These are phyloP conservation scores for Fregata magnificens DNA, from an alignment of 2,113 vertebrate species.

Conservation along the genomic window DNA sequence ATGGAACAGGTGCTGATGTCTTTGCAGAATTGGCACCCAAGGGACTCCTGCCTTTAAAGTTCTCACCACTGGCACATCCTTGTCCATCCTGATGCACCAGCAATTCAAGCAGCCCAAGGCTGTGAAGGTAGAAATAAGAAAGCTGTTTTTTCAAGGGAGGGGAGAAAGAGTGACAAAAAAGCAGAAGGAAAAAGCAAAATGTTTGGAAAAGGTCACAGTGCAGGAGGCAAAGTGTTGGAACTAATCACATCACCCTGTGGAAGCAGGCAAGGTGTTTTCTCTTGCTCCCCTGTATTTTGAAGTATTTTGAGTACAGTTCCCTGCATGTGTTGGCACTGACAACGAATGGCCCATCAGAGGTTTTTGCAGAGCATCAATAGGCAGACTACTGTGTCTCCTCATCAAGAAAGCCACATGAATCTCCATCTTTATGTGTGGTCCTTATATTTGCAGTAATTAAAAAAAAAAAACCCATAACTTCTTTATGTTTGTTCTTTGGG, in stretches of 20 bases:
- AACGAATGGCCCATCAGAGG: neutral
- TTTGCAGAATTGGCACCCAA: neutral
- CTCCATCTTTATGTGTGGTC: neutral
- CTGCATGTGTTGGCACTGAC: neutral
- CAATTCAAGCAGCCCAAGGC: neutral
- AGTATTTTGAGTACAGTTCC: neutral
- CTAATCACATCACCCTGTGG: neutral
- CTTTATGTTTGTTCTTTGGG: neutral
- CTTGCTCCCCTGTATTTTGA: neutral
- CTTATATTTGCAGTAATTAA: neutral
- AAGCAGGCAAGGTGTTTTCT: neutral
- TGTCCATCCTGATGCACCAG: neutral
- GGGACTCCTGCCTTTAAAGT: neutral
- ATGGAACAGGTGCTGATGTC: neutral
- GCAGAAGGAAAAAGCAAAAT: neutral
- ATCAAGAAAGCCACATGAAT: neutral
- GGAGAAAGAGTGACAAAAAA: neutral
- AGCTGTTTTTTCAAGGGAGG: neutral
- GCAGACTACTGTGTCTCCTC: accelerated
- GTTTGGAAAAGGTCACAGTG: neutral
- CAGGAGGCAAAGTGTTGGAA: neutral
- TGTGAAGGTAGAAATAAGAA: neutral
- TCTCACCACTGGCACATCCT: neutral
- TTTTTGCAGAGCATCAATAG: neutral
- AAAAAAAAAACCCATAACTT: neutral